Conservation (phyloP, 2,888 invertebrate genomes). For the Abrostola tripartita region DNA sequence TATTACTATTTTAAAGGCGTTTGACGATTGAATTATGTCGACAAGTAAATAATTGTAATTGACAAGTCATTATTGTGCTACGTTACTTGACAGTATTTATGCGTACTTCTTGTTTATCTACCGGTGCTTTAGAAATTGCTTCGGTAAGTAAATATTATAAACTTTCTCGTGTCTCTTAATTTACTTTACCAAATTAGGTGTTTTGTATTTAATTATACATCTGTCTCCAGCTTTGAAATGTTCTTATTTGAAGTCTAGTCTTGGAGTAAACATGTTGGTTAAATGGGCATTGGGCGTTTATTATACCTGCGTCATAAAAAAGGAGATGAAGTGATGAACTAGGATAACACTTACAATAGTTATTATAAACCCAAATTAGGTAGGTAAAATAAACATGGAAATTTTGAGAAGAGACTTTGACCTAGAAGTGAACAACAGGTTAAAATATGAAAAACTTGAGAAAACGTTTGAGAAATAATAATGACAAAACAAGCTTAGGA, state of each 20-base stretch:
- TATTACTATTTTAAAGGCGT: too few relatives aligned
- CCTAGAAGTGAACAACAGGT: too few relatives aligned
- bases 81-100: neutral
- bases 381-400: too few relatives aligned
- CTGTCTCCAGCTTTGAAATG: neutral
- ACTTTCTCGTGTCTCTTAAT: neutral
- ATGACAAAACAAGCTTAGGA: too few relatives aligned
- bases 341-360: too few relatives aligned
- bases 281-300: too few relatives aligned
- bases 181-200: constrained; percentile 3
- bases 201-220: constrained; percentile 5
- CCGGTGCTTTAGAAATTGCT: constrained; percentile 3
- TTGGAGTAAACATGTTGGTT: neutral
- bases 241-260: neutral
- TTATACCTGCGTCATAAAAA: too few relatives aligned
- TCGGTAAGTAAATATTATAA: neutral
- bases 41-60: neutral
- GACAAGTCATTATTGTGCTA: neutral
- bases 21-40: neutral
- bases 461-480: too few relatives aligned
- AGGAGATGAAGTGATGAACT: too few relatives aligned
- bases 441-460: too few relatives aligned
- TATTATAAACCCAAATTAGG: too few relatives aligned
- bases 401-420: too few relatives aligned
- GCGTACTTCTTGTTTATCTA: neutral